These are phyloP conservation scores for Pampusana beccarii DNA, from an alignment of 2,113 vertebrate species.

Conservation along the genomic window DNA sequence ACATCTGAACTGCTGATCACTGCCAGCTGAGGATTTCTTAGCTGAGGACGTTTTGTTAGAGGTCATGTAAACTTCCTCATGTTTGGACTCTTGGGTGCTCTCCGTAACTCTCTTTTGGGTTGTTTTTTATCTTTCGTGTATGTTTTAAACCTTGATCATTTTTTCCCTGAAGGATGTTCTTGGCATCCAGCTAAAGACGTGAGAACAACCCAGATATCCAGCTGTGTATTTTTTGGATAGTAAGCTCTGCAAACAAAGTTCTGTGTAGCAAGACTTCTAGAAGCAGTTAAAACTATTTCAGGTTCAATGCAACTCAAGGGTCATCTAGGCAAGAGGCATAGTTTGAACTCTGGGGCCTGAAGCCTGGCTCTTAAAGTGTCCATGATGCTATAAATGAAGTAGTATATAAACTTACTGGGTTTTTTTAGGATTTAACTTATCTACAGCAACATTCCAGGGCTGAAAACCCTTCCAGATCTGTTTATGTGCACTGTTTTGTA, in stretches of 20 bases:
- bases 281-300: neutral
- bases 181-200: conserved; percentile 7
- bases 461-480: neutral
- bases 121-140: conserved; percentile 20
- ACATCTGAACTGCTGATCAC: neutral
- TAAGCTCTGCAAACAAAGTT: neutral
- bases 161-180: conserved; percentile 46
- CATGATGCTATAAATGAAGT: neutral
- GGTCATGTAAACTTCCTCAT: neutral
- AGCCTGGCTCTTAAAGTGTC: neutral
- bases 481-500: neutral
- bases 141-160: conserved; percentile 45
- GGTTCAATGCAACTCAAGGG: neutral
- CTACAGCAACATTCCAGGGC: neutral
- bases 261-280: neutral
- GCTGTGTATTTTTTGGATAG: conserved; percentile 44
- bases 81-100: neutral
- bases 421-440: neutral
- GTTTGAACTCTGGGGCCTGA: neutral
- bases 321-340: neutral
- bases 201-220: conserved; percentile 20
- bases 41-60: neutral
- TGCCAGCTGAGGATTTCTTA: conserved; percentile 34
- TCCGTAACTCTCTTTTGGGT: neutral
- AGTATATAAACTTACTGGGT: neutral